phyloP scores from a whole-genome alignment of 2,797 vertebrate genomes.

The Sphaeramia orbicularis region DNA sequence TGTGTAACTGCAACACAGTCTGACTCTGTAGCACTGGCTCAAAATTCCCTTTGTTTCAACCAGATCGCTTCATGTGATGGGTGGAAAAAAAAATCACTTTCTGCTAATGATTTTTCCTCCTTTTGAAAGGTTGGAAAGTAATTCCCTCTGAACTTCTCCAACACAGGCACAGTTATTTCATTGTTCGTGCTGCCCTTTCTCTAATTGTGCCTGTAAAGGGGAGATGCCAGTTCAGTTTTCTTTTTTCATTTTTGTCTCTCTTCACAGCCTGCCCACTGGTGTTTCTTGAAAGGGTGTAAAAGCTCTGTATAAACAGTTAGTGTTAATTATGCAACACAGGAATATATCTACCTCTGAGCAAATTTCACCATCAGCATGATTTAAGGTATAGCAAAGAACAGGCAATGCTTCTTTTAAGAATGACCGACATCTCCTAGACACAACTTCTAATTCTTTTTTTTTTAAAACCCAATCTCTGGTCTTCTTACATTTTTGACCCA shows the following conservation, averaged over 20 bases:
- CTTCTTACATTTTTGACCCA: no score
- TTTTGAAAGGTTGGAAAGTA: constrained; percentile 81
- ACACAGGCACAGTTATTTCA: constrained; percentile 80
- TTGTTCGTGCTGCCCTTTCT: constrained; percentile 76
- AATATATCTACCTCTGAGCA: constrained; percentile 36
- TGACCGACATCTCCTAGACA: no score
- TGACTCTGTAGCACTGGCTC: constrained; percentile 69
- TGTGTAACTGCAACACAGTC: constrained; percentile 53
- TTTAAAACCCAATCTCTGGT: no score
- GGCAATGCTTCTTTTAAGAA: no score
- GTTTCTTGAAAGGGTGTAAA: constrained; percentile 73
- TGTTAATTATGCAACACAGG: constrained; percentile 57
- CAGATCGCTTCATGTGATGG: constrained; percentile 69
- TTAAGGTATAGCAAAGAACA: no score
- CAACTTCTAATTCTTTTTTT: no score
- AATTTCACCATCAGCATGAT: constrained; percentile 15
- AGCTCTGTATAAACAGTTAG: constrained; percentile 57
- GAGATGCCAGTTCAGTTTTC: constrained; percentile 72
- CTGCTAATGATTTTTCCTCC: constrained; percentile 81
- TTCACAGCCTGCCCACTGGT: constrained; percentile 57
- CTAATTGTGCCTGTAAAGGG: constrained; percentile 75
- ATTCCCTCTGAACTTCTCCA: constrained; percentile 75
- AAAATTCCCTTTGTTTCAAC: constrained; percentile 79
- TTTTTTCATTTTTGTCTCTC: constrained; percentile 60
- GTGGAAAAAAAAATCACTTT: constrained; percentile 44